These are phyloP conservation scores for Periphyllus acericola DNA, from an alignment of 2,888 invertebrate species.

Conservation along the genomic window DNA sequence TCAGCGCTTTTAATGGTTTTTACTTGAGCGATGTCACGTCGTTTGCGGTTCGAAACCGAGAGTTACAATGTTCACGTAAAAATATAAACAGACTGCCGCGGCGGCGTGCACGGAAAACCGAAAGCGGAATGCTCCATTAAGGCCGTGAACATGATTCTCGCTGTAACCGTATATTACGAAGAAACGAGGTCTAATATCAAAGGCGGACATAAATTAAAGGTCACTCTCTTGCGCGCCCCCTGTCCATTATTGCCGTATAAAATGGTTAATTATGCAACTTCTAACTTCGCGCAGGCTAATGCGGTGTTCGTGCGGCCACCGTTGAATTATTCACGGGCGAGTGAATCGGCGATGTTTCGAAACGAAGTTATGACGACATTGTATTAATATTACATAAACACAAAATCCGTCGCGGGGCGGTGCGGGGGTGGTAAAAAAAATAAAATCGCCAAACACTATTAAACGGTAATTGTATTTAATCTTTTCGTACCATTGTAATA, in stretches of 20 bases:
- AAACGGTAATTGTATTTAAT: neutral
- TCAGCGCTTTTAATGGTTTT: neutral
- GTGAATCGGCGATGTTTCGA: neutral
- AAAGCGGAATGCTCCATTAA: neutral
- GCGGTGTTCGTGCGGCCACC: neutral
- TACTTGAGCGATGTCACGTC: neutral
- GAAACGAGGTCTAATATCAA: neutral
- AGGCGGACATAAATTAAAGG: conserved; percentile 9
- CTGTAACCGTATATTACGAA: neutral
- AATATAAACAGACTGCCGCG: neutral
- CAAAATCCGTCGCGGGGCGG: neutral
- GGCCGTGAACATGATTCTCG: neutral
- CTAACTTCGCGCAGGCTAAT: neutral
- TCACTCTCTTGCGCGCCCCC: neutral
- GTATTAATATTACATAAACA: neutral
- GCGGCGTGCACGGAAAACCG: neutral
- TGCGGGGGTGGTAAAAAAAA: neutral
- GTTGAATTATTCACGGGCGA: conserved; percentile 7
- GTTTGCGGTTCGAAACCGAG: neutral
- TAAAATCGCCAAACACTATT: neutral
- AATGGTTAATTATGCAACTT: conserved; percentile 31
- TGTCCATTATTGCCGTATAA: neutral
- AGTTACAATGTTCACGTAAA: neutral
- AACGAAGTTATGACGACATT: neutral
- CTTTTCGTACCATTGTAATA: too few relatives aligned